A percentile compares a stretch with the other conserved stretches of the same genome.
Conservation (phyloP, 2,797 vertebrate species). For the Varecia variegata region DNA sequence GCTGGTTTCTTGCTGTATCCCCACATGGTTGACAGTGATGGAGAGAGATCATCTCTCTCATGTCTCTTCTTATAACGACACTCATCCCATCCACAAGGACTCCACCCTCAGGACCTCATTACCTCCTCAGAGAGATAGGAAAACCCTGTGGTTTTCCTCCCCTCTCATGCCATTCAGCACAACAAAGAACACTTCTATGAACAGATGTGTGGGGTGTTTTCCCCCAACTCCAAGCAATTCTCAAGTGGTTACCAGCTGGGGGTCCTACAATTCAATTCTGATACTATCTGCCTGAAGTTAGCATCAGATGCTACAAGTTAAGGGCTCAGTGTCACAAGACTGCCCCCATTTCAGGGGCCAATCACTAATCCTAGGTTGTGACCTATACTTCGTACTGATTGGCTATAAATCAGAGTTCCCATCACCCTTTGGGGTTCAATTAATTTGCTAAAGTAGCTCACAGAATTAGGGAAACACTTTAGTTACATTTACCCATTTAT, state of each 20-base stretch:
- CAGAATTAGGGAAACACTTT: not conserved
- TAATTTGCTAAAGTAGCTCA: not conserved
- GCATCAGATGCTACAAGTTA: not conserved
- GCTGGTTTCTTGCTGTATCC: not conserved
- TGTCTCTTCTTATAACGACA: not conserved
- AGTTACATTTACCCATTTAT: not conserved
- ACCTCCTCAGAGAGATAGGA: not conserved
- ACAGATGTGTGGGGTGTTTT: too few species aligned
- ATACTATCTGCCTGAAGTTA: not conserved
- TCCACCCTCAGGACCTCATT: too few species aligned
- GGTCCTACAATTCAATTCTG: not conserved
- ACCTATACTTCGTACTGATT: not conserved
- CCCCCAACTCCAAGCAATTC: not conserved
- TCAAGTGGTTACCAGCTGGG: not conserved
- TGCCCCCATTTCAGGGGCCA: not conserved
- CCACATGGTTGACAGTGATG: not conserved
- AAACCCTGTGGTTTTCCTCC: not conserved
- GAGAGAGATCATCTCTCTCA: not conserved
- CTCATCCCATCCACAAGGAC: not conserved
- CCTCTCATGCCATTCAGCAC: not conserved
- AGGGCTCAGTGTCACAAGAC: not conserved
- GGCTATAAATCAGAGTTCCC: not conserved
- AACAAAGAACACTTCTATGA: not conserved
- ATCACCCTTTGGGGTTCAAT: not conserved
- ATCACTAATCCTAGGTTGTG: not conserved